Base-by-base conservation (phyloP, 1,140 invertebrate species). In the Zaprionus ornatus region DNA sequence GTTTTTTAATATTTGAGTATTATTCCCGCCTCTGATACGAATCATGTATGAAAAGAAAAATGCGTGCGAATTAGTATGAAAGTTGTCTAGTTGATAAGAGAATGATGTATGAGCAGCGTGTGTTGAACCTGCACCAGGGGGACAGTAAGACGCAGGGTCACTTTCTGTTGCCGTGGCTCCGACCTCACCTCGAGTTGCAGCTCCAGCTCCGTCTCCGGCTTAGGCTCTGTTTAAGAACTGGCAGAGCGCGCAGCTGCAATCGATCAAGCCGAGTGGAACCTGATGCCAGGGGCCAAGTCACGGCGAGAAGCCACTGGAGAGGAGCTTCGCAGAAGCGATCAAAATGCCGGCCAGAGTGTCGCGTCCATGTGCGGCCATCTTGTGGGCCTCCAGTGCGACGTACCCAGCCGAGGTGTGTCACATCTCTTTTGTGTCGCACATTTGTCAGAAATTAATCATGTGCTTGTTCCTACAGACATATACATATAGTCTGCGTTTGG, bases 371-470 rank as follows among this genome's bases (percentile, higher is more conserved):
- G 72, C 83, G 69, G 83, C 83, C 83, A 87, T 87, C 83, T 87
- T 87, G 83, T 74, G 77, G 79, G 35, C 35, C 32, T 40, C 25
- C 32, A 19, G 32, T n/a, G 62, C 17, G 19, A 19, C 45, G 45
- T 13, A 25, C 25, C 52, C 52, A 15, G 23, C 70, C 70, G 63
- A 88, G 85, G 84, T 87, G 84, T 91, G 87, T 91, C 87, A 91
- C 87, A 91, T 87, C 83, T 91, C 80, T 80, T 90, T 90, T 90
- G 80, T 90, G 80, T 84, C 78, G 87, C 78, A 91, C 88, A 91
- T 91, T 91, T 91, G 87, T 91, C 87, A 91, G 80, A 91, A 88
- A 91, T 91, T 91, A 91, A 91, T 91, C 87, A 91, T 90, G 87
- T 70, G 80, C 82, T 83, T 87, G 80, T 91, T 83, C 83, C 77